Conservation (phyloP, 23 tunicate species). For the Trididemnum nubilum region DNA sequence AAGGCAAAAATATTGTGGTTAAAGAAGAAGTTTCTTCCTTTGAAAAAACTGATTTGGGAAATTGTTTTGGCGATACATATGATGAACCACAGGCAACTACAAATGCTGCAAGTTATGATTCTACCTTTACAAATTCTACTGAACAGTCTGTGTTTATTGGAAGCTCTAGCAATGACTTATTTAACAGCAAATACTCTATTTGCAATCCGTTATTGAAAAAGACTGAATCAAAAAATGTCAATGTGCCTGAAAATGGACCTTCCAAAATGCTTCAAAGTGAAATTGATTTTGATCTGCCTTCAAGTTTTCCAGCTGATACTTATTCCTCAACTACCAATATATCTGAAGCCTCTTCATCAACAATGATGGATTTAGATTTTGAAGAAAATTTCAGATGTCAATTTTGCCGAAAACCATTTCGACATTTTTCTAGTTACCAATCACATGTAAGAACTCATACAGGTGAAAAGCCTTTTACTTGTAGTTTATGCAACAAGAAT, state of each 20-base stretch:
- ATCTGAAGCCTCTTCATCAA: no score
- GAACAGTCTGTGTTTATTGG: no score
- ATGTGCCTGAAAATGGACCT: not conserved
- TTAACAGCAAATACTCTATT: no score
- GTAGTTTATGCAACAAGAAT: slow-evolving; percentile 11
- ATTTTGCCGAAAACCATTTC: slow-evolving; percentile 30
- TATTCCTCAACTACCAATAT: no score
- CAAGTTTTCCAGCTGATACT: slow-evolving; percentile 4
- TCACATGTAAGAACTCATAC: slow-evolving; percentile 33
- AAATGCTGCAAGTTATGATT: no score
- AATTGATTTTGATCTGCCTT: not conserved
- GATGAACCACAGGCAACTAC: no score
- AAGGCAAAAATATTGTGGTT: not conserved
- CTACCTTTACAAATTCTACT: no score
- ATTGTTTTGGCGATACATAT: not conserved
- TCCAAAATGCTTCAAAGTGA: not conserved
- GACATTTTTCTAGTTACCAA: slow-evolving; percentile 7
- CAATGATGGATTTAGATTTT: no score
- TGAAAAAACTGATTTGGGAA: not conserved
- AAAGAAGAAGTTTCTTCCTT: slow-evolving; percentile 1
- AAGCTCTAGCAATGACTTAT: no score
- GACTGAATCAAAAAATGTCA: not conserved
- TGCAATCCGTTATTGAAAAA: no score
- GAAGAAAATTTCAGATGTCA: slow-evolving; percentile 28
- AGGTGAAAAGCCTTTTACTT: slow-evolving; percentile 33